Base-by-base conservation (phyloP, 2,888 invertebrate species). In the Monopis laevigella region DNA sequence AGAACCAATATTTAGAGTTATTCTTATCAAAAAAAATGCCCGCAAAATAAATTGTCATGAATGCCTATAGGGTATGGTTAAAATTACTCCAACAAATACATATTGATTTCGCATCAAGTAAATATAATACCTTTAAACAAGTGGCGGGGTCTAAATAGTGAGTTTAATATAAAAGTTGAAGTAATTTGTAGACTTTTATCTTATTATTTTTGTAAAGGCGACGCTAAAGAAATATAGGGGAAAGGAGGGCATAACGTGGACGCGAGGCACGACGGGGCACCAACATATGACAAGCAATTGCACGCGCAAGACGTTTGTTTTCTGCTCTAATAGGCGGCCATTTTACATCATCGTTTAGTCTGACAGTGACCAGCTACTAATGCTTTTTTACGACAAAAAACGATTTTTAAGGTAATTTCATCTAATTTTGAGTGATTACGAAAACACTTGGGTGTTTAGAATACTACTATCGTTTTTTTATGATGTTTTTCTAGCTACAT, bases 231-330 rank as follows among this genome's bases (percentile, higher is more conserved):
- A n/a, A n/a, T n/a, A n/a, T 24, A 24, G 24, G 24, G 41, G 26
- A 18, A 13, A 19, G 39, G 42, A 42, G 43, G 44, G 36, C 44
- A 46, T 44, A 39, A 44, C 41, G 44, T 40, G 46, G 46, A 39
- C 44, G 43, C 41, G 44, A 43, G 44, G 44, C 44, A 46, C 41
- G 41, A 43, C 44, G 46, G 46, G 46, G 43, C 43, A 44, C 41
- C 21, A 26, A 43, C 41, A 46, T 41, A 35, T 40, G n/a, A 44
- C 42, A 42, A 44, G 40, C 29, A 42, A 42, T 42, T 39, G 18
- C 35, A 14, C 18, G 10, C 40, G 16, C 24, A 41, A 41, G 39
- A 11, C 39, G 39, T 34, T 30, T 43, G 29, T 43, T 42, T 35
- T 45, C 18, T 41, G 40, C 16, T 26, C 14, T 39, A 36, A 18